Percentiles rank a stretch among this genome's conserved stretches.
Evolutionary conservation across 2,797 vertebrate species (phyloP).

Genomic region (Pogonophryne albipinna): DNA sequence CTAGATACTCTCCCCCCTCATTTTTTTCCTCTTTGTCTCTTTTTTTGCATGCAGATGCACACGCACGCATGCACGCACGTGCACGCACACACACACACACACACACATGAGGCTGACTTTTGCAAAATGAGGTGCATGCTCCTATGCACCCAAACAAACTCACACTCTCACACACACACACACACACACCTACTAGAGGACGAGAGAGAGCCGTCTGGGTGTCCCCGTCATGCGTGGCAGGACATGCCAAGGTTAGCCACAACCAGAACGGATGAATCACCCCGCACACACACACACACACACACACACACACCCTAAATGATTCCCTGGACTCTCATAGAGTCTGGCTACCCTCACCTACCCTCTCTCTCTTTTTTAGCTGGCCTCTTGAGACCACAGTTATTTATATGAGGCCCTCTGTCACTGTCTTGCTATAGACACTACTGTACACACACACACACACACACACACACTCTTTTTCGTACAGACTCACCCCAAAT

Average conservation of each 20-base stretch:
- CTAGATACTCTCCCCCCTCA: constrained; percentile 25
- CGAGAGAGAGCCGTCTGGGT: constrained; percentile 92
- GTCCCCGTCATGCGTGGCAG: constrained; percentile 98
- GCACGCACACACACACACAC: background rate
- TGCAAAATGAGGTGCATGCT: constrained; percentile 30
- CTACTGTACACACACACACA: constrained; percentile 56
- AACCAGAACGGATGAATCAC: constrained; percentile 90
- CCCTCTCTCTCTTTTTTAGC: constrained; percentile 77
- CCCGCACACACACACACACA: constrained; percentile 40
- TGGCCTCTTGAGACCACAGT: constrained; percentile 71
- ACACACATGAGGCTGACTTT: constrained; percentile 40
- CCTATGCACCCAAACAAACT: no score
- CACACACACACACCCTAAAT: constrained; percentile 59
- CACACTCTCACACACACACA: background rate
- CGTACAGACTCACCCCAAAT: background rate
- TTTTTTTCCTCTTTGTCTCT: constrained; percentile 59
- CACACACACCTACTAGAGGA: constrained; percentile 65
- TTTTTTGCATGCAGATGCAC: constrained; percentile 48
- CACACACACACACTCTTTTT: constrained; percentile 6
- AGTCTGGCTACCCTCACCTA: constrained; percentile 70
- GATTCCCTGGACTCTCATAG: constrained; percentile 79
- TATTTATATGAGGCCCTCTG: constrained; percentile 81
- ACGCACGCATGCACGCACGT: constrained; percentile 2
- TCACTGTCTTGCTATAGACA: constrained; percentile 76
- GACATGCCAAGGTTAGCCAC: constrained; percentile 99